A percentile compares a stretch with the other conserved stretches of the same genome.
Evolutionary conservation across 2,113 vertebrate species (phyloP).

Genomic region (Malurus melanocephalus): DNA sequence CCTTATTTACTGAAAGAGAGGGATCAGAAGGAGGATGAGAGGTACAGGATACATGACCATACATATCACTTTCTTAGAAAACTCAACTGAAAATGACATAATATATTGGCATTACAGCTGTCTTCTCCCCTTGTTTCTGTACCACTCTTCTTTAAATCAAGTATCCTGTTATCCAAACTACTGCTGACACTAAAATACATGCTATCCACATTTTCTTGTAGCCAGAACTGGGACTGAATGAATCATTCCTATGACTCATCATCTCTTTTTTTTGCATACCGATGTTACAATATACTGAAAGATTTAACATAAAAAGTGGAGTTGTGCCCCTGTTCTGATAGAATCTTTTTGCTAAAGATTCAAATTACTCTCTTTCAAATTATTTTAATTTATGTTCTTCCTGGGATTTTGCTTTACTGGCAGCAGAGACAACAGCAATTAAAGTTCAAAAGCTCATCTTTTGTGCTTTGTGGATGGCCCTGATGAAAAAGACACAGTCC

Average conservation of each 20-base stretch:
- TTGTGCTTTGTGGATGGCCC: background rate
- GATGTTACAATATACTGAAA: background rate
- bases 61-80: background rate
- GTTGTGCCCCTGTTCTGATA: background rate
- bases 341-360: background rate
- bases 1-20: background rate
- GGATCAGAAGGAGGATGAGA: background rate
- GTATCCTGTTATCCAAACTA: constrained; percentile 12
- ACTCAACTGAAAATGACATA: background rate
- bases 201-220: constrained; percentile 29
- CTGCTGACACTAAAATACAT: constrained; percentile 44
- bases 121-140: background rate
- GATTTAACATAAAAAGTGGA: constrained; percentile 20
- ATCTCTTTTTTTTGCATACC: constrained; percentile 28
- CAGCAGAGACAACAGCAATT: background rate
- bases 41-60: background rate
- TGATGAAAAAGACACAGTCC: background rate
- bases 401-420: background rate
- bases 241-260: constrained; percentile 61
- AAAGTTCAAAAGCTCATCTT: background rate
- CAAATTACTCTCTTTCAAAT: background rate
- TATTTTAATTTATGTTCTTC: background rate
- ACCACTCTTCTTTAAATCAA: background rate
- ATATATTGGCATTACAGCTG: background rate
- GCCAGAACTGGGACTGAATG: constrained; percentile 30